Base-by-base conservation (phyloP, 2,797 vertebrate genomes). In the Megalops cyprinoides region DNA sequence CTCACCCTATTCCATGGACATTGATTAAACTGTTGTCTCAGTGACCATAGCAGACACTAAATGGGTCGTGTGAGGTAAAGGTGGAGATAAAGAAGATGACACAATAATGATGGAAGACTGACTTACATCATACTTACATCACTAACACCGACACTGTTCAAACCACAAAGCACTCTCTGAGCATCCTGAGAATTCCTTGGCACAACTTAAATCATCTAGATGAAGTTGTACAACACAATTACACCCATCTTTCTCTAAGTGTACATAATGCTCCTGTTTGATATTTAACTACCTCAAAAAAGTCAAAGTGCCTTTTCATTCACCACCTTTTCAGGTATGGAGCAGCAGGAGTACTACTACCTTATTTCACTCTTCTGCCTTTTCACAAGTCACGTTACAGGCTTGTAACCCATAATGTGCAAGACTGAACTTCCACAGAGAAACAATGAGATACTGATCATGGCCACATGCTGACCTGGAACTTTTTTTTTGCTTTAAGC, bases 1-100 rank as follows among this genome's bases (percentile, higher is more conserved):
- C 53, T 5, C 18, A 20, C 4, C 53, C 53, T 3, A n/a, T n/a
- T n/a, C 20, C 4, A 20, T 56, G 20, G 5, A 56, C 18, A 23
- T 23, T 23, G 53, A 4, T 56, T 5, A 56, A n/a, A 23, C 20
- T 53, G 15, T 20, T 15, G 51, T 53, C 51, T 20, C 53, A 56
- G n/a, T n/a, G n/a, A n/a, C n/a, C n/a, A n/a, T 51, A 49, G 49
- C 49, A 8, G 49, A n/a, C 15, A 25, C 20, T 1, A 23, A 12
- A 23, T n/a, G n/a, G 71, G 71, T 74, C 31, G 20, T 46, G 9
- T 74, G 2, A 74, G 71, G 71, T n/a, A 25, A 28, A 74, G 71
- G n/a, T 49, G 15, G 25, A 48, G 67, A 73, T 15, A 23, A 28
- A 74, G 25, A 31, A 3, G 42, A 49, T 46, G 23, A 23, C 8